These are phyloP conservation scores for Nebria brevicollis DNA, from an alignment of 2,888 invertebrate genomes.

Conservation along the genomic window DNA sequence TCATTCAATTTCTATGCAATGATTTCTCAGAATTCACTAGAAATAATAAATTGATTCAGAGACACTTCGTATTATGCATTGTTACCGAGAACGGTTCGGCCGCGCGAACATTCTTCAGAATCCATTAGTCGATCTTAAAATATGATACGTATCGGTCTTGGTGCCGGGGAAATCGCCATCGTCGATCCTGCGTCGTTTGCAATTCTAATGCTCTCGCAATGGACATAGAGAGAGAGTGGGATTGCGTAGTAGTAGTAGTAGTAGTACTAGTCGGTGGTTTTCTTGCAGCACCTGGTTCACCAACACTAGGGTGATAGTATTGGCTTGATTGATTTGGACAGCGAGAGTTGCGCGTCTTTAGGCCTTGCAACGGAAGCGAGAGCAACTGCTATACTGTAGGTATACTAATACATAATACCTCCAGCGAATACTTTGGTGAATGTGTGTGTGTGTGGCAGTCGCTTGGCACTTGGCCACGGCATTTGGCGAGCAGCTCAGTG, in stretches of 20 bases:
- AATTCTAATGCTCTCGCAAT: slow-evolving; percentile 47
- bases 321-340: slow-evolving; percentile 18
- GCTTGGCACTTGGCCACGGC: slow-evolving; percentile 25
- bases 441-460: slow-evolving; percentile 13
- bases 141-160: slow-evolving; percentile 48
- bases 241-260: neutral
- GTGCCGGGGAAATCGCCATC: neutral
- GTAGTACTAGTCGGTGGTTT: neutral
- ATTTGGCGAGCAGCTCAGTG: slow-evolving; percentile 23
- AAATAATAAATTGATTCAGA: slow-evolving; percentile 44
- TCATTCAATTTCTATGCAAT: no score
- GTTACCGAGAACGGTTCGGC: slow-evolving; percentile 30
- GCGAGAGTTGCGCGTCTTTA: neutral
- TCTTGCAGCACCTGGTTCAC: neutral
- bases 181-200: slow-evolving; percentile 43
- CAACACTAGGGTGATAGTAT: neutral
- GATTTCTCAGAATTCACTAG: neutral
- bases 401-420: neutral
- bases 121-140: slow-evolving; percentile 50
- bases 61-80: slow-evolving; percentile 26
- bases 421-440: neutral
- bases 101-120: slow-evolving; percentile 47
- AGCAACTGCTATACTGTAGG: neutral
- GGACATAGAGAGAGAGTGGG: neutral
- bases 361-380: neutral